These are phyloP conservation scores for Phortica okadai DNA, from an alignment of 2,888 invertebrate genomes.

Conservation along the genomic window DNA sequence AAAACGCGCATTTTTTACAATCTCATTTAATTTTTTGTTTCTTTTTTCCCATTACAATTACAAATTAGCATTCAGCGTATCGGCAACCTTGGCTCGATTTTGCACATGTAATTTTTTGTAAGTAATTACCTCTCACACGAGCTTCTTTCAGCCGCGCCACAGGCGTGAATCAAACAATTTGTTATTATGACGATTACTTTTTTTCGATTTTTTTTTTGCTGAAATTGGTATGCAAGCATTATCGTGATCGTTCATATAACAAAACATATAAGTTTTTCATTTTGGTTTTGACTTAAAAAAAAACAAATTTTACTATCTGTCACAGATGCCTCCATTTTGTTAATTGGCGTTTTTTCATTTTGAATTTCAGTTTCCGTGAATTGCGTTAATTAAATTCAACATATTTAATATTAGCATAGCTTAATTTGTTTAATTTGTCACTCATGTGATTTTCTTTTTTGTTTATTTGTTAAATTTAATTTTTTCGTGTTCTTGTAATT, in stretches of 20 bases:
- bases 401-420: constrained; percentile 31
- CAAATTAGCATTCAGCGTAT: not conserved
- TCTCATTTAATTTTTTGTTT: not conserved
- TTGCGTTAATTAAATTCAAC: constrained; percentile 36
- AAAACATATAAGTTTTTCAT: not conserved
- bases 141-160: not conserved
- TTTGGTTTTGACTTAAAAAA: not conserved
- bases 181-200: no score
- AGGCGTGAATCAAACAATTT: no score
- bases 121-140: not conserved
- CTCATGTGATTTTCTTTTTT: constrained; percentile 28
- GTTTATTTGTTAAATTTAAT: not conserved
- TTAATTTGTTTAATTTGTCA: constrained; percentile 26
- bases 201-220: no score
- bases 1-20: no score
- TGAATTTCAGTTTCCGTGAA: constrained; percentile 39
- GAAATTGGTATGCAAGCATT: constrained; percentile 7
- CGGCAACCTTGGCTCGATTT: not conserved
- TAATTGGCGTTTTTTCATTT: no score
- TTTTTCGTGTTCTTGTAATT: no score
- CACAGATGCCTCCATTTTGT: no score
- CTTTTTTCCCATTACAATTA: not conserved
- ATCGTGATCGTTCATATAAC: not conserved
- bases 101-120: not conserved
- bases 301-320: not conserved